Percentiles rank a stretch among this genome's conserved stretches.
Conservation (phyloP, 2,113 vertebrate species). For the Osmerus eperlanus region DNA sequence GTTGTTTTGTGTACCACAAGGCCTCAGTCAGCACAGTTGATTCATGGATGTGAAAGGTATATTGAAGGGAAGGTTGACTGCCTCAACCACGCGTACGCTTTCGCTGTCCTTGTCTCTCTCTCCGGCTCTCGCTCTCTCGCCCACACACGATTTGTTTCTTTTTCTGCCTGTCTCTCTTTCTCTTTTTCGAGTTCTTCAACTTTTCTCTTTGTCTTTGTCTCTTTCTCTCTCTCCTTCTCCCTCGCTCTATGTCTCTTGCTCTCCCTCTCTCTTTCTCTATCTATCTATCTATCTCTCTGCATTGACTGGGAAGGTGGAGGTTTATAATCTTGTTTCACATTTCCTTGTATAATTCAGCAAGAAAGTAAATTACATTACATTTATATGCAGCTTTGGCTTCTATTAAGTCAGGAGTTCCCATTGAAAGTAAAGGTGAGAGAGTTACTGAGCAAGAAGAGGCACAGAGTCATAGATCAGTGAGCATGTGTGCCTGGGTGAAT, state of each 20-base stretch:
- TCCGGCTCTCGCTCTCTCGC: no score
- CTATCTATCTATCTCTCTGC: neutral
- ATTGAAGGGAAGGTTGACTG: no score
- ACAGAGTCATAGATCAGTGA: neutral
- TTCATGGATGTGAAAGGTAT: no score
- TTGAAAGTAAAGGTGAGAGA: neutral
- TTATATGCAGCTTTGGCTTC: neutral
- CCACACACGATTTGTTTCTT: neutral
- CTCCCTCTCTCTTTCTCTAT: slow-evolving; percentile 1
- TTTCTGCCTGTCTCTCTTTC: neutral
- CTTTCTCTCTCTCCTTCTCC: slow-evolving; percentile 1
- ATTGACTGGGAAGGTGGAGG: neutral
- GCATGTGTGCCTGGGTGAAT: neutral
- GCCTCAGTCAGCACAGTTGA: no score
- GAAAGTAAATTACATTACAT: neutral
- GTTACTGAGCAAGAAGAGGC: neutral
- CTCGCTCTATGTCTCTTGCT: slow-evolving; percentile 20
- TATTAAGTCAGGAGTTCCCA: neutral
- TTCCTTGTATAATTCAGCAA: neutral
- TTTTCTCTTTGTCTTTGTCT: neutral
- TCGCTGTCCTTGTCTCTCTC: no score
- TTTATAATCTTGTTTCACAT: neutral
- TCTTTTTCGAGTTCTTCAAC: neutral
- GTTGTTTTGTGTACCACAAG: neutral
- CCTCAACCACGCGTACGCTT: no score